These are phyloP conservation scores for Therioaphis trifolii DNA, from an alignment of 2,888 invertebrate species.

Conservation along the genomic window DNA sequence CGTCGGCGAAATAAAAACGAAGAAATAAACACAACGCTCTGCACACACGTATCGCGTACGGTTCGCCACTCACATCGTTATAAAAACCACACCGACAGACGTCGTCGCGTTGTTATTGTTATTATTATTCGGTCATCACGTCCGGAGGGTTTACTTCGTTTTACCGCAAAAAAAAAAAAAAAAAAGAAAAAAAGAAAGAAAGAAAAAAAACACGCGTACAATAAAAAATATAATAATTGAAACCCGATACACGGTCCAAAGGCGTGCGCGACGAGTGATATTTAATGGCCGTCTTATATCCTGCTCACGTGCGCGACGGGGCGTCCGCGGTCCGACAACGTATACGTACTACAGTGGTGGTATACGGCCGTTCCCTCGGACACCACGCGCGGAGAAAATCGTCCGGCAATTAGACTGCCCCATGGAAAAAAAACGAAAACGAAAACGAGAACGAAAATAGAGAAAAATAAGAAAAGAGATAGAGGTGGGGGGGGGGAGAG, in stretches of 20 bases:
- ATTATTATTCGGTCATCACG: conserved; percentile 49
- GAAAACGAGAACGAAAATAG: too few species aligned
- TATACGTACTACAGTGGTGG: too few species aligned
- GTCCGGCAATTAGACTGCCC: conserved; percentile 54
- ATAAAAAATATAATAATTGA: conserved; percentile 43
- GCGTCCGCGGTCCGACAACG: not conserved
- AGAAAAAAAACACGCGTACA: too few species aligned
- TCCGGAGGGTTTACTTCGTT: conserved; percentile 39
- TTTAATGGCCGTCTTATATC: conserved; percentile 57
- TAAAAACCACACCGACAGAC: conserved; percentile 38
- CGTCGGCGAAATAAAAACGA: not conserved
- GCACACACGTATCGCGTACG: too few species aligned
- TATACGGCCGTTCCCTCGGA: conserved; percentile 54
- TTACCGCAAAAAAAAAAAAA: conserved; percentile 38
- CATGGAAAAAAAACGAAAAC: too few species aligned
- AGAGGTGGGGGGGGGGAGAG: not conserved
- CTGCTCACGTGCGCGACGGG: conserved; percentile 33
- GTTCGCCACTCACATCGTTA: conserved; percentile 40
- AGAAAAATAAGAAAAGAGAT: not conserved
- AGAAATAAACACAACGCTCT: too few species aligned
- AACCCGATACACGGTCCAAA: conserved; percentile 35
- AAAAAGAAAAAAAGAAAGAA: not conserved
- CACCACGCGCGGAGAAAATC: conserved; percentile 41
- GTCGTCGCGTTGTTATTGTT: too few species aligned
- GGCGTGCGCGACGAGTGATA: conserved; percentile 41